Percentiles rank a stretch among this genome's conserved stretches.
Conservation (phyloP, 2,797 vertebrate species). For the Galago senegalensis region DNA sequence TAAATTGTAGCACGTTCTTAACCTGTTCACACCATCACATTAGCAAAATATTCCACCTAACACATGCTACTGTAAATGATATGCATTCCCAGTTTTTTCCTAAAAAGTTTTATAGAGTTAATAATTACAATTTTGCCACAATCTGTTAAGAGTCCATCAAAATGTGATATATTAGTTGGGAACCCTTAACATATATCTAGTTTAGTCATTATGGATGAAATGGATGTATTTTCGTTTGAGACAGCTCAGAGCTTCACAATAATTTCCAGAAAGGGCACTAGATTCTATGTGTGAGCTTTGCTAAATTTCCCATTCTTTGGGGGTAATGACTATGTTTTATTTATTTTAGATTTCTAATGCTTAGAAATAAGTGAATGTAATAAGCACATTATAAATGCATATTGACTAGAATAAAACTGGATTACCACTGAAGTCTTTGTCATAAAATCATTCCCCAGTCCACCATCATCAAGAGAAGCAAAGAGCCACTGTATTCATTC, state of each 20-base stretch:
- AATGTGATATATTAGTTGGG: neutral
- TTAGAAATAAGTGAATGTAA: neutral
- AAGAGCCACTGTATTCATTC: too few species aligned
- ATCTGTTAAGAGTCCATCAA: neutral
- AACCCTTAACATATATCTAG: neutral
- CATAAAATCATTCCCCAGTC: too few species aligned
- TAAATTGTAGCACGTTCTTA: neutral
- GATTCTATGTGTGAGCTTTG: neutral
- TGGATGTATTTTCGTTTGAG: neutral
- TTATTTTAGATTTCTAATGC: neutral
- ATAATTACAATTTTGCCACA: neutral
- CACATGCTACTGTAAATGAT: neutral
- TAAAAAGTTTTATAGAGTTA: neutral
- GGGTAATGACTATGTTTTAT: neutral
- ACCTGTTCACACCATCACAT: neutral
- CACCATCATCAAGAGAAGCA: too few species aligned
- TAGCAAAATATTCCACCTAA: constrained; percentile 31
- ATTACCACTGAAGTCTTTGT: too few species aligned
- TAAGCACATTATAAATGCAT: neutral
- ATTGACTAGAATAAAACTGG: neutral
- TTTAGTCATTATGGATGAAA: neutral
- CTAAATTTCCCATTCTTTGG: neutral
- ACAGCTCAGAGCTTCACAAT: neutral
- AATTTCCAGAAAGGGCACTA: neutral
- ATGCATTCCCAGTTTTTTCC: neutral